Evolutionary conservation across 1,140 invertebrate genomes (phyloP), one percentile per base, ranked within the genome.

Genomic region (Formica exsecta): DNA sequence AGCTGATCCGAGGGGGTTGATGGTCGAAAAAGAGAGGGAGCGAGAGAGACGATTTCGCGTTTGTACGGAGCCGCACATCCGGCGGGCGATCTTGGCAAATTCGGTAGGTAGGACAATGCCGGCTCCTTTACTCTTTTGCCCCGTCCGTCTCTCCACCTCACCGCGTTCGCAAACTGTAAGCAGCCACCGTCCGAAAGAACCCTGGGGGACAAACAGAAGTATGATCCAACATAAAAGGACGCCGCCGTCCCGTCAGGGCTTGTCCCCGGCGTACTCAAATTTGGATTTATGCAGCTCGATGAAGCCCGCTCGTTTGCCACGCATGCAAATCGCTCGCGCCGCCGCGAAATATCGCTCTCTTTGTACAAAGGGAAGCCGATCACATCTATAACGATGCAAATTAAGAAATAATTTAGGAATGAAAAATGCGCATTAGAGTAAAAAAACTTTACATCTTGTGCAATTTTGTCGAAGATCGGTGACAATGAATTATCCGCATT

Each of bases 201-300:
- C 79, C 83, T 32, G 86, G 75, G 86, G 89, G 81, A 90, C 89
- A 90, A 90, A 91, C 88, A 88, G 87, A 90, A 89, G 91, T 92
- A 91, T 90, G 92, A 88, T 92, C 91, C 89, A 90, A 93, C 87
- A 92, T 93, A 88, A 93, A 93, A 93, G 91, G 65, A 57, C 16
- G 64, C 88, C 89, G 92, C 89, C 90, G 66, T 41, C 61, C 51
- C 62, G 51, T 51, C 61, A 75, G 48, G 57, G 75, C 71, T 62
- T 76, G 84, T 74, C 66, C 70, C 59, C 9, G 66, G 77, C 66
- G 85, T 83, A 85, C 90, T 91, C 87, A 92, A 91, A 92, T 92
- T 92, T 89, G 87, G 90, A 93, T 92, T 93, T 92, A 93, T 92
- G 87, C 87, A 87, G 48, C 48, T 51, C 76, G 86, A 51, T 65